These are phyloP conservation scores for Leptoclinus maculatus DNA, from an alignment of 2,797 vertebrate genomes.

Conservation along the genomic window DNA sequence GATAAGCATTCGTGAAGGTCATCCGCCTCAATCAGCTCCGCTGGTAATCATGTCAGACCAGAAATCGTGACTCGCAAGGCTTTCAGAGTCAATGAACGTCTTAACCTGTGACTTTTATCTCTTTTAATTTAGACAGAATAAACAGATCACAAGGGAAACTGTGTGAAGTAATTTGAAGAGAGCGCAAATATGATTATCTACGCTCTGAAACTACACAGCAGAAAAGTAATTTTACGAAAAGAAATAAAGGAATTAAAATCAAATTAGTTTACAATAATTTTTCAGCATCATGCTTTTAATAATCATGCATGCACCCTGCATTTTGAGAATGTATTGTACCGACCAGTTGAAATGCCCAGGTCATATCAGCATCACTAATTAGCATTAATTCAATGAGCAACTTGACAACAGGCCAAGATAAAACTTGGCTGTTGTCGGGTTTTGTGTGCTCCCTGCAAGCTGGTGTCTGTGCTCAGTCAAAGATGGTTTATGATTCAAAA, in stretches of 20 bases:
- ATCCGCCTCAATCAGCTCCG: slow-evolving; percentile 66
- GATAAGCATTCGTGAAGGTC: slow-evolving; percentile 77
- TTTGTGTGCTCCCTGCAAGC: not conserved
- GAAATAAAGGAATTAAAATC: slow-evolving; percentile 32
- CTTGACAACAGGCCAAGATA: not conserved
- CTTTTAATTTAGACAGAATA: slow-evolving; percentile 50
- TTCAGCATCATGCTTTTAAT: slow-evolving; percentile 53
- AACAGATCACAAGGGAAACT: slow-evolving; percentile 32
- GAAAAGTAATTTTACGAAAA: not conserved
- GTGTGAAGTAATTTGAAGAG: not conserved
- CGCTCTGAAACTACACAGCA: not conserved
- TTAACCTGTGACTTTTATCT: slow-evolving; percentile 52
- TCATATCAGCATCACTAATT: not conserved
- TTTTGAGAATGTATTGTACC: not conserved
- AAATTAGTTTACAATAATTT: slow-evolving; percentile 19
- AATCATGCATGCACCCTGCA: not conserved
- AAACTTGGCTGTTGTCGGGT: not conserved
- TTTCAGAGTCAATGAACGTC: slow-evolving; percentile 51
- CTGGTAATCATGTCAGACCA: slow-evolving; percentile 73
- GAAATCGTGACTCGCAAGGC: slow-evolving; percentile 57
- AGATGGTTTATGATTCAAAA: not conserved
- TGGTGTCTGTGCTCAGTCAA: not conserved
- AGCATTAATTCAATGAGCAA: not conserved
- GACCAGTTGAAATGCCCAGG: not conserved
- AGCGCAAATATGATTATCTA: not conserved